Evolutionary conservation across 1,140 invertebrate species (phyloP).

Genomic region (Acromyrmex echinatior): DNA sequence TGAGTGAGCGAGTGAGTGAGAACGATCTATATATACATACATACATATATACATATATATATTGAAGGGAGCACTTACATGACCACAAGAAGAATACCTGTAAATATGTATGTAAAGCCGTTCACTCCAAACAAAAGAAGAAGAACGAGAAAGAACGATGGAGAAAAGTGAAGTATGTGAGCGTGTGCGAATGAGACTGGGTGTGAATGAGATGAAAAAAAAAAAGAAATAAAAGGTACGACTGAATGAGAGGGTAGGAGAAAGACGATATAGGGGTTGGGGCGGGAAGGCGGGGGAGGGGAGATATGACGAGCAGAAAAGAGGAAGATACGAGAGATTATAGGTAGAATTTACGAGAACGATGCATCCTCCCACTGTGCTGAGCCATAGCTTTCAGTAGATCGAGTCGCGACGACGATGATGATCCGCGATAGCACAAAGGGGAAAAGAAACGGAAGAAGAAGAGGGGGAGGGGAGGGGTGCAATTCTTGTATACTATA

Average conservation of each 20-base stretch:
- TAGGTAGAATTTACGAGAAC: constrained; percentile 75
- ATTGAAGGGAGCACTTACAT: constrained; percentile 66
- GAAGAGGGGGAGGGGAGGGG: constrained; percentile 66
- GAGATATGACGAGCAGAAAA: constrained; percentile 55
- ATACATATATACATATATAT: neutral
- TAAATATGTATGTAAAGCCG: constrained; percentile 83
- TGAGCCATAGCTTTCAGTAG: constrained; percentile 72
- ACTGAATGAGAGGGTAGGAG: constrained; percentile 26
- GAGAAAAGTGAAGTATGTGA: constrained; percentile 60
- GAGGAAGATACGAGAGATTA: constrained; percentile 65
- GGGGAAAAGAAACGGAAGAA: neutral
- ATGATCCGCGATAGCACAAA: constrained; percentile 27
- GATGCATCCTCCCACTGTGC: constrained; percentile 59
- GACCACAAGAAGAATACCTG: constrained; percentile 79
- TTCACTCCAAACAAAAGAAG: constrained; percentile 68
- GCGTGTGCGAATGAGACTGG: constrained; percentile 54
- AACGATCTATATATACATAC: neutral
- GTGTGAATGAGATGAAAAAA: constrained; percentile 34
- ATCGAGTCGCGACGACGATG: constrained; percentile 63
- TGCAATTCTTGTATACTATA: constrained; percentile 86
- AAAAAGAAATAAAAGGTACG: constrained; percentile 21
- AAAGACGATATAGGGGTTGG: neutral
- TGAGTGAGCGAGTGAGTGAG: constrained; percentile 10
- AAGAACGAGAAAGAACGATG: constrained; percentile 24
- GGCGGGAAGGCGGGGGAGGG: neutral